These are phyloP conservation scores for Amaurobius ferox DNA, from an alignment of 2,888 invertebrate species.

Conservation along the genomic window DNA sequence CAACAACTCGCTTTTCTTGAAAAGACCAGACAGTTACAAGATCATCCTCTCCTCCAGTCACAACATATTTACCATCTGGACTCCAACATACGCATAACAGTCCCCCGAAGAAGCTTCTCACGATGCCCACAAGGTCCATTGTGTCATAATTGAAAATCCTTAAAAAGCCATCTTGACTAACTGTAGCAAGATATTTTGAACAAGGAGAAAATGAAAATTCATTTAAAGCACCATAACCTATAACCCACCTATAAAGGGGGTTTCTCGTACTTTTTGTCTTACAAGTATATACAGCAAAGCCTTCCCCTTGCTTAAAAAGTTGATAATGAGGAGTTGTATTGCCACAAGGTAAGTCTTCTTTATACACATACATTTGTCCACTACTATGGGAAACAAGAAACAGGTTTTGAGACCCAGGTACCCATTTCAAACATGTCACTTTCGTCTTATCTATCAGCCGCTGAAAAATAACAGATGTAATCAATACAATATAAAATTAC, in stretches of 20 bases:
- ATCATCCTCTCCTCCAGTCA: conserved; percentile 99
- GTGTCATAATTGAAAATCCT: conserved; percentile 97
- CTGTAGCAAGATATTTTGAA: conserved; percentile 91
- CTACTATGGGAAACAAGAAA: conserved; percentile 97
- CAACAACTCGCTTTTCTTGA: conserved; percentile 93
- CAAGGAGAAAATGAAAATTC: conserved; percentile 98
- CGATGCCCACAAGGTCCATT: conserved; percentile 95
- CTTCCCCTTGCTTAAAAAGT: conserved; percentile 95
- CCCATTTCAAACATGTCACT: conserved; percentile 98
- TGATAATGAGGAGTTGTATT: conserved; percentile 95
- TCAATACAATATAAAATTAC: no score
- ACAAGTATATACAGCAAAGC: conserved; percentile 95
- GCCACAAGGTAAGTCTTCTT: conserved; percentile 94
- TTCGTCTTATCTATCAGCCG: conserved; percentile 94
- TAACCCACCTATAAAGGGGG: conserved; percentile 87
- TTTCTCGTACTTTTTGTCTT: conserved; percentile 97
- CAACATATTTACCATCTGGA: conserved; percentile 95
- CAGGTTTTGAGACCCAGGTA: conserved; percentile 94
- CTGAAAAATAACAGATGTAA: conserved; percentile 81
- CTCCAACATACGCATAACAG: conserved; percentile 99
- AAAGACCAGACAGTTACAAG: conserved; percentile 98
- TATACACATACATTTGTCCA: conserved; percentile 98
- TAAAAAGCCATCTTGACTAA: conserved; percentile 87
- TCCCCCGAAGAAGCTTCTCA: conserved; percentile 98
- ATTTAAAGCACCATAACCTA: conserved; percentile 90